Percentiles rank a stretch among this genome's conserved stretches.
These are phyloP conservation scores for Agrotis clavis DNA, from an alignment of 2,888 invertebrate genomes.

Conservation along the genomic window DNA sequence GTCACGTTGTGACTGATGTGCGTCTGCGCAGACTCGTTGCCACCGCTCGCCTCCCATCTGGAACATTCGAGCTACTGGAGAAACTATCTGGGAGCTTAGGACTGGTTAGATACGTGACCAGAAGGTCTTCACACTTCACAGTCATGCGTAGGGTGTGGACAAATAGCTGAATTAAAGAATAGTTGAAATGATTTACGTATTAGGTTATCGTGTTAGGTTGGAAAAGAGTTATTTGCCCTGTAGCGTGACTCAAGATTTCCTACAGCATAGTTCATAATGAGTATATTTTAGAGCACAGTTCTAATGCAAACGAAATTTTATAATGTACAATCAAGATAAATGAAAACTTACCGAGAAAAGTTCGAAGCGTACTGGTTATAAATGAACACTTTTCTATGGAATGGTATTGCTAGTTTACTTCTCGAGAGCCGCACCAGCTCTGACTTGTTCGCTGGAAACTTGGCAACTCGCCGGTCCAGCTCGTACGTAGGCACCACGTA, in stretches of 20 bases:
- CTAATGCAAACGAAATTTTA: neutral
- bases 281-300: neutral
- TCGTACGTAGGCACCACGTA: conserved; percentile 98
- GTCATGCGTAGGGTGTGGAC: neutral
- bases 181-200: neutral
- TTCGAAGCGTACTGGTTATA: conserved; percentile 98
- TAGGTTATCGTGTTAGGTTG: no score
- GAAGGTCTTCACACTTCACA: neutral
- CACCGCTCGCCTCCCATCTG: conserved; percentile 92
- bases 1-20: conserved; percentile 96
- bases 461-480: conserved; percentile 94
- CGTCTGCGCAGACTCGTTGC: conserved; percentile 92
- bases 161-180: neutral
- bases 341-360: conserved; percentile 93
- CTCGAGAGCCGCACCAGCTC: conserved; percentile 94
- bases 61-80: neutral
- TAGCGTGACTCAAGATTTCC: no score
- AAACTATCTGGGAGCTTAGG: neutral
- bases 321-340: neutral
- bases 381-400: conserved; percentile 97
- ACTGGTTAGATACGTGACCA: neutral
- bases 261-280: neutral
- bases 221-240: no score
- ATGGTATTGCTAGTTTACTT: conserved; percentile 96
- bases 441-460: conserved; percentile 95